A percentile compares a stretch with the other conserved stretches of the same genome.
Evolutionary conservation across 2,888 invertebrate genomes (phyloP).

Genomic region (Trachelus troglodyta): DNA sequence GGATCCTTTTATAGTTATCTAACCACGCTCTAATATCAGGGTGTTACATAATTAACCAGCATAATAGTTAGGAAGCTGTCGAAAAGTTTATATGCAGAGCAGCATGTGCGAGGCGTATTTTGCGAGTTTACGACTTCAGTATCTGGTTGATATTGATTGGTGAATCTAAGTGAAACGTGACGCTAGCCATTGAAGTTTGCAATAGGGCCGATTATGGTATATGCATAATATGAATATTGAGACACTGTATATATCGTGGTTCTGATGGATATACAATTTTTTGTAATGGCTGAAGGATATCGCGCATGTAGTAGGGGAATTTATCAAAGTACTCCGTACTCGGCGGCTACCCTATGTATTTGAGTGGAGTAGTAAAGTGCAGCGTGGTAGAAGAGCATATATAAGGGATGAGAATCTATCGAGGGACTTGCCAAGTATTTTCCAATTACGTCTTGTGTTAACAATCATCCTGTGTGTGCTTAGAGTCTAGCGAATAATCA

Average conservation of each 20-base stretch:
- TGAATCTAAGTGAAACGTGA: not conserved
- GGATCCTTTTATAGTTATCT: no score
- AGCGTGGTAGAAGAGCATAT: no score
- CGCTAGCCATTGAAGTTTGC: not conserved
- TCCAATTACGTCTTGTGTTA: constrained; percentile 63
- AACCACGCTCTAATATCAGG: not conserved
- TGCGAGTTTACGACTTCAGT: not conserved
- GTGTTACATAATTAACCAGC: not conserved
- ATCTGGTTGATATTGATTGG: not conserved
- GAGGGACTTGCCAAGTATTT: constrained; percentile 59
- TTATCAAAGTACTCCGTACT: no score
- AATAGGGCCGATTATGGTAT: not conserved
- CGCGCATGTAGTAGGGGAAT: no score
- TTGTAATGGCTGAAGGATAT: no score
- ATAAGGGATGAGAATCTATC: no score
- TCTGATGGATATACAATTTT: no score
- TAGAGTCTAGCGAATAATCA: constrained; percentile 22
- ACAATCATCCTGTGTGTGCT: constrained; percentile 43
- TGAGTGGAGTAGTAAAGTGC: no score
- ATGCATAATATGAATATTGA: not conserved
- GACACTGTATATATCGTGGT: no score
- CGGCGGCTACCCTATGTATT: no score
- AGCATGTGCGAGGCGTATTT: not conserved
- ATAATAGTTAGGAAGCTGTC: not conserved
- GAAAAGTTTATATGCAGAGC: not conserved